Evolutionary conservation across 1,140 invertebrate species (phyloP), one percentile per base, ranked within the genome.

Genomic region (Bombus cullumanus): DNA sequence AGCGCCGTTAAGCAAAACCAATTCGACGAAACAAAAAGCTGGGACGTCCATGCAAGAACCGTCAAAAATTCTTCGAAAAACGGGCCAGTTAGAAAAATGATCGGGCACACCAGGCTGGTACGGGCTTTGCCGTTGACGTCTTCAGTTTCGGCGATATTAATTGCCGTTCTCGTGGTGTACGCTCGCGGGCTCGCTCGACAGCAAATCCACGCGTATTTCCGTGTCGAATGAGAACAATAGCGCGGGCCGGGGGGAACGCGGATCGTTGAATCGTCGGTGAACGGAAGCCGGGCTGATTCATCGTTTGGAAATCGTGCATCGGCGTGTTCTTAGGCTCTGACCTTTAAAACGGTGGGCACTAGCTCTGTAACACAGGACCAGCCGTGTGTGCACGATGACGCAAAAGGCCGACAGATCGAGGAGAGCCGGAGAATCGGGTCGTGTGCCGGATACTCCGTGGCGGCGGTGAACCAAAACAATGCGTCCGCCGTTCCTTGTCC

Each of bases 381-480:
- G 6, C 18, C 18, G 47, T 59, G 25, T 10, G 22, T 8, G 37
- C 47, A 5, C 74, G n/a, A 18, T 83, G 82, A 84, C 76, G 83
- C 4, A 59, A 77, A 84, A 57, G 31, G 53, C 39, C n/a, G 62
- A 43, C 28, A 37, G 47, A 75, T 64, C 72, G 64, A n/a, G 31
- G 3, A 13, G 28, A 28, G 59, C 3, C 12, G 15, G 66, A 47
- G 39, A 88, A 90, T 68, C 88, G 80, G 72, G 73, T 87, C 75
- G 76, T 69, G 80, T 89, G 66, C 80, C 87, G 88, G 88, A 89
- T 89, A 82, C 73, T 62, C 6, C 22, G 37, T 6, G 12, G 53
- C 34, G 31, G 73, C 73, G 77, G 81, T 81, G 69, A 53, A 71
- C 81, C 59, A 83, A 83, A 71, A 77, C 77, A 86, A 86, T 89